Evolutionary conservation across 2,113 vertebrate species (phyloP), one percentile per base, ranked within the genome.

Genomic region (Rissa tridactyla): DNA sequence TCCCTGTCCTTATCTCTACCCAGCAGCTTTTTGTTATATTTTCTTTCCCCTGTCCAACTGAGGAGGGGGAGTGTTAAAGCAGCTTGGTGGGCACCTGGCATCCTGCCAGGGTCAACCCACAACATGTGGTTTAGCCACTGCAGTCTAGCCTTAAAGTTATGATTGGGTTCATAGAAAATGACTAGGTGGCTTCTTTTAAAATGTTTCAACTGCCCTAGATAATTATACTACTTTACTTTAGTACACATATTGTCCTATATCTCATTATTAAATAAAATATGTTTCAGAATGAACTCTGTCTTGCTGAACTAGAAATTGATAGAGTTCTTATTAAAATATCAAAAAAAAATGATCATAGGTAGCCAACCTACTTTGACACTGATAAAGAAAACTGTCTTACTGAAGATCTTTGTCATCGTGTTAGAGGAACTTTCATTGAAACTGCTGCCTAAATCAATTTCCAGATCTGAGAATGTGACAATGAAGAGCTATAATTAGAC

Each of bases 21-120:
- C 65, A 47, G 0, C 0, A 88, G 36, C 12, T 6, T 75, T 61
- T 57, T 68, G 2, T 32, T 3, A 5, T 22, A 36, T 68, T 88
- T 81, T 81, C 38, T 44, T 15, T 29, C n/a, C 11, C 4, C 36
- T 62, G 13, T n/a, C 22, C 26, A 32, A 9, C 4, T 62, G 26
- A 70, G 22, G 19, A 52, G 5, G 5, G 9, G 11, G 9, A 82
- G 22, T 27, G 34, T 55, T 10, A 44, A 29, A 64, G 27, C 1
- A 2, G 8, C 25, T 69, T 68, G 11, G n/a, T 38, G 44, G 25
- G 8, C 10, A 44, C 6, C 27, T 60, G 47, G 10, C 9, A 26
- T 73, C 11, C 27, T 69, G 27, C n/a, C 27, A 60, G 12, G 7
- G 10, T 82, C 55, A 70, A 36, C 4, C 5, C 25, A 69, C 8